Evolutionary conservation across 1,140 invertebrate species (phyloP).

Genomic region (Phenacoccus solenopsis): DNA sequence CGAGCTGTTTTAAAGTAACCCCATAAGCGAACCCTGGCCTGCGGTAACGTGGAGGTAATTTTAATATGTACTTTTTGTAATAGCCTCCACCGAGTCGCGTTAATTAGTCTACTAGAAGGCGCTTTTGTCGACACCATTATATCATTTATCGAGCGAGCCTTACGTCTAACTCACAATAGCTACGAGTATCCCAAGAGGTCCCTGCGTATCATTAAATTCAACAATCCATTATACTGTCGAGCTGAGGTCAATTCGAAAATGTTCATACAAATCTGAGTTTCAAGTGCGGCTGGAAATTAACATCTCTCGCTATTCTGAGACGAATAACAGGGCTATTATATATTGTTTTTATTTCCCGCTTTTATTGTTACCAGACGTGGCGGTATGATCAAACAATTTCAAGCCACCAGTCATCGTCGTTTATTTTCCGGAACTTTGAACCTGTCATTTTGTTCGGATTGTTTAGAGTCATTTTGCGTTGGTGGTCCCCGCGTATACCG

Average conservation of each 20-base stretch:
- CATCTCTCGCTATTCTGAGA: background rate
- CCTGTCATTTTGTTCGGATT: background rate
- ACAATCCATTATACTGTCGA: background rate
- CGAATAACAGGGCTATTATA: background rate
- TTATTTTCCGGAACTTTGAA: background rate
- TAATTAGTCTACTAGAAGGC: no score
- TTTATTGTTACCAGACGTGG: background rate
- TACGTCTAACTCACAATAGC: no score
- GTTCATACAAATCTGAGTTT: background rate
- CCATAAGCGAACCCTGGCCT: no score
- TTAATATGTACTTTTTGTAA: no score
- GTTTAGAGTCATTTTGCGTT: background rate
- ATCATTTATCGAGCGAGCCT: no score
- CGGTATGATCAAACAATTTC: background rate
- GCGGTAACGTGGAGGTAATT: no score
- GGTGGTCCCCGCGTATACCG: no score
- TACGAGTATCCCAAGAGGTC: no score
- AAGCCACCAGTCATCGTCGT: background rate
- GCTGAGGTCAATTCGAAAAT: background rate
- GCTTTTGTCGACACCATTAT: no score
- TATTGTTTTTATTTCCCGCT: background rate
- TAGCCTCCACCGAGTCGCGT: no score
- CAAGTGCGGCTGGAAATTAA: background rate
- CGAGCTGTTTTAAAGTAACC: no score
- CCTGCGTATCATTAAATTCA: background rate